Evolutionary conservation across 1,140 invertebrate species (phyloP).

Genomic region (Macrostomum lignano): DNA sequence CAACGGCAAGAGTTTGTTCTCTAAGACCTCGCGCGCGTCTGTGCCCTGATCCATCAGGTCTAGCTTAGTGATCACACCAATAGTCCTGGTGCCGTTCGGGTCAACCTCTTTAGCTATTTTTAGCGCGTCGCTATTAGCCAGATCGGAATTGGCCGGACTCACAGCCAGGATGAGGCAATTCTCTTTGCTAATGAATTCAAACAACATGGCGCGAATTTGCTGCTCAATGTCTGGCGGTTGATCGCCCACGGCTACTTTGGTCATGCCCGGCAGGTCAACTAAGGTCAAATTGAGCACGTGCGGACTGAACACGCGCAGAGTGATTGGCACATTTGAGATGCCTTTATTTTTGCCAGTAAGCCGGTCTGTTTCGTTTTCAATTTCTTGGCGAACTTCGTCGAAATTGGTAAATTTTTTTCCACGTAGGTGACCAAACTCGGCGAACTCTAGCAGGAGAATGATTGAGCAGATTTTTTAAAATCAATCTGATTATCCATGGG

Average conservation of each 20-base stretch:
- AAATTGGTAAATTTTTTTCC: constrained; percentile 88
- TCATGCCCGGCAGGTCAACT: constrained; percentile 29
- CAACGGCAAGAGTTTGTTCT: constrained; percentile 78
- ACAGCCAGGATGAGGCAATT: constrained; percentile 32
- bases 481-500: no score
- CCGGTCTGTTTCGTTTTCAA: constrained; percentile 85
- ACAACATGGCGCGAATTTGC: constrained; percentile 24
- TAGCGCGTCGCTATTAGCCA: constrained; percentile 32
- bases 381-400: constrained; percentile 73
- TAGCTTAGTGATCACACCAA: constrained; percentile 93
- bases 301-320: constrained; percentile 84
- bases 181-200: constrained; percentile 30
- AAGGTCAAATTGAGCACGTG: constrained; percentile 34
- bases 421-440: constrained; percentile 94
- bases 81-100: constrained; percentile 44
- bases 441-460: no score
- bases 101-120: constrained; percentile 33
- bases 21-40: constrained; percentile 81
- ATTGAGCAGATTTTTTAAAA: no score
- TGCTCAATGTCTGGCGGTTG: constrained; percentile 27
- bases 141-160: constrained; percentile 31
- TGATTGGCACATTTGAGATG: constrained; percentile 90
- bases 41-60: constrained; percentile 99
- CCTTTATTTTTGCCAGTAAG: constrained; percentile 87
- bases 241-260: constrained; percentile 27